Evolutionary conservation across 2,888 invertebrate species (phyloP).

Genomic region (Aricia artaxerxes): DNA sequence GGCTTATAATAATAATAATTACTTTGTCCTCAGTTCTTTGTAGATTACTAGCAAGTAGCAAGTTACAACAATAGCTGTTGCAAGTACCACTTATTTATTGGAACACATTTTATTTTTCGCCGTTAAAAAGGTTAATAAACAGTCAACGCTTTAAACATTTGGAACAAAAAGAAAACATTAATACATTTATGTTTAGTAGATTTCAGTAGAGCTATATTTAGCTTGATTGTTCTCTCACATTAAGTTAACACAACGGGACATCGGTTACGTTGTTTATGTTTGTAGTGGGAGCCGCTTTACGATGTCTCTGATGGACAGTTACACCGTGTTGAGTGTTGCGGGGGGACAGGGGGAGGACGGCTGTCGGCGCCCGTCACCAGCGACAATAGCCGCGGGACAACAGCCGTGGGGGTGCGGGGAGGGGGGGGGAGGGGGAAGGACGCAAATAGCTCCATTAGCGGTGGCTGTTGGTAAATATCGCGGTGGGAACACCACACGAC

Average conservation of each 20-base stretch:
- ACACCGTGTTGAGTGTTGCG: background rate
- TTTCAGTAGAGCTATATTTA: background rate
- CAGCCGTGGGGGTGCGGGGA: background rate
- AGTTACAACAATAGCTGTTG: no score
- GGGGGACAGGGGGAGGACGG: background rate
- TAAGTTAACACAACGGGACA: background rate
- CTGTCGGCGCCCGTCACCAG: conserved; percentile 13
- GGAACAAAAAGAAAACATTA: background rate
- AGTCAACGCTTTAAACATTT: background rate
- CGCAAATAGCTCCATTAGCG: conserved; percentile 68
- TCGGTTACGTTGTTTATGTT: background rate
- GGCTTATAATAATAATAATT: no score
- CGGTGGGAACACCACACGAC: conserved; percentile 30
- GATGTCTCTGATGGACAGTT: background rate
- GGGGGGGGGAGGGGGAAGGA: conserved; percentile 40
- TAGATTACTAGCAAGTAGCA: no score
- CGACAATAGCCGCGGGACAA: background rate
- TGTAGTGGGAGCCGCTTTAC: background rate
- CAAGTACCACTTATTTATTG: no score
- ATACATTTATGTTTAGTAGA: background rate
- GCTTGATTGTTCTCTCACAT: background rate
- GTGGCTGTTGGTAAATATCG: conserved; percentile 64
- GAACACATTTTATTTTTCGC: no score
- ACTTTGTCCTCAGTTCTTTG: no score
- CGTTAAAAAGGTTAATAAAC: no score